Evolutionary conservation across 2,113 vertebrate species (phyloP), one percentile per base, ranked within the genome.

Genomic region (Girardinichthys multiradiatus): DNA sequence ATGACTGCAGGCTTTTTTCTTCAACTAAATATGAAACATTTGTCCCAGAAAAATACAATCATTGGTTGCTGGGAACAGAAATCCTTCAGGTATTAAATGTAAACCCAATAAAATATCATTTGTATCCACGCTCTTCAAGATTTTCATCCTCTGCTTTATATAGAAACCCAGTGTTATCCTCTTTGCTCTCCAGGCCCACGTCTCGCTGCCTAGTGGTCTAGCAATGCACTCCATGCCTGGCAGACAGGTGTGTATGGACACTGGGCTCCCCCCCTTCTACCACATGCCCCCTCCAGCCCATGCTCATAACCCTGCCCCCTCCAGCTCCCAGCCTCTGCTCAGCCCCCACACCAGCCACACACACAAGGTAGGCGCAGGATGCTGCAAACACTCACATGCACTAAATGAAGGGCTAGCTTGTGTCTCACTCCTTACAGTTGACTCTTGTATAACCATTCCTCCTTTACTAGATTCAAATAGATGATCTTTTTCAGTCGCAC

Each of bases 171-270:
- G 14, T 10, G 58, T 26, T 26, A 0, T 65, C 4, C 21, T n/a
- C 15, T 72, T 14, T 1, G 1, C 81, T 42, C 70, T 26, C 15
- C 74, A 96, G 95, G 89, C 90, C 78, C 91, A 91, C 33, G 79
- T 84, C 70, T 94, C 79, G 66, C 89, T 92, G 87, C 92, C 93
- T 7, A 80, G 86, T 12, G 87, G 87, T 69, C 82, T 95, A 10
- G 76, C 92, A 26, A 78, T 96, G 77, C 93, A 92, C 77, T 83
- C 93, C 29, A 87, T 96, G 83, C 92, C 93, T 89, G 94, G 94
- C 90, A 95, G 95, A 91, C 93, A 95, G 89, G 92, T 95, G 80
- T 93, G 92, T 85, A 91, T 94, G 71, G 93, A 95, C 89, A 92
- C 95, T 82, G 91, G 92, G 60, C 86, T 86, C 35, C 74, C 88